Evolutionary conservation across 35 echinoderm and acorn worm genomes (phyloP).

Genomic region (Lytechinus pictus): DNA sequence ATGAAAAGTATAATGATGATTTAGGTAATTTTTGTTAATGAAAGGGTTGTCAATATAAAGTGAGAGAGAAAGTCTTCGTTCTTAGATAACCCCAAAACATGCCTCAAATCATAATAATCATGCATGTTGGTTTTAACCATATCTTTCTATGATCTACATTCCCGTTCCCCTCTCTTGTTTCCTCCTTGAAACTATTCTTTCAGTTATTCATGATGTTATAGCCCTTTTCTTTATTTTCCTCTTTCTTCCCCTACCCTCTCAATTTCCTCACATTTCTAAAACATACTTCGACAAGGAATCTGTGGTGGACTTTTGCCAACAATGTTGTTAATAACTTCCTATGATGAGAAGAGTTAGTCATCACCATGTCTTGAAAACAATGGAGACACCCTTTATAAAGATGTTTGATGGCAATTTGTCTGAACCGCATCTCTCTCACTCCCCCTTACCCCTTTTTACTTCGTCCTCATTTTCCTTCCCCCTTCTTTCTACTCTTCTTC

Average conservation of each 20-base stretch:
- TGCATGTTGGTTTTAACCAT: too few species aligned
- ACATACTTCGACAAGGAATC: not conserved
- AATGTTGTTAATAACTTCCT: conserved; percentile 14
- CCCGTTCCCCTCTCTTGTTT: not conserved
- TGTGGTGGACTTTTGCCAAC: not conserved
- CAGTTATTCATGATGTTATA: not conserved
- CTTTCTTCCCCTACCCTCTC: not conserved
- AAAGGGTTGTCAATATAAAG: too few species aligned
- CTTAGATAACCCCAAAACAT: too few species aligned
- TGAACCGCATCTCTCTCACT: too few species aligned
- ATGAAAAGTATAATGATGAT: too few species aligned
- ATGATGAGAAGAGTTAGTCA: not conserved
- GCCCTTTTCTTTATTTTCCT: not conserved
- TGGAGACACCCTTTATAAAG: not conserved
- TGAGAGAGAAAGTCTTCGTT: too few species aligned
- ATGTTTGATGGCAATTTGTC: too few species aligned
- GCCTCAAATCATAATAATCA: too few species aligned
- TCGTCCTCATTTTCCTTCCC: too few species aligned
- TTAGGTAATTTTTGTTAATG: too few species aligned
- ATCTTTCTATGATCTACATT: not conserved
- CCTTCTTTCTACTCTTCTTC: too few species aligned
- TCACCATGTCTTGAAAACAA: not conserved
- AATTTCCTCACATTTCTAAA: not conserved
- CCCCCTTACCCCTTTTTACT: too few species aligned
- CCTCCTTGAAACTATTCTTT: not conserved